Conservation (phyloP, 1,140 invertebrate species). For the Ceratosolen fusciceps region DNA sequence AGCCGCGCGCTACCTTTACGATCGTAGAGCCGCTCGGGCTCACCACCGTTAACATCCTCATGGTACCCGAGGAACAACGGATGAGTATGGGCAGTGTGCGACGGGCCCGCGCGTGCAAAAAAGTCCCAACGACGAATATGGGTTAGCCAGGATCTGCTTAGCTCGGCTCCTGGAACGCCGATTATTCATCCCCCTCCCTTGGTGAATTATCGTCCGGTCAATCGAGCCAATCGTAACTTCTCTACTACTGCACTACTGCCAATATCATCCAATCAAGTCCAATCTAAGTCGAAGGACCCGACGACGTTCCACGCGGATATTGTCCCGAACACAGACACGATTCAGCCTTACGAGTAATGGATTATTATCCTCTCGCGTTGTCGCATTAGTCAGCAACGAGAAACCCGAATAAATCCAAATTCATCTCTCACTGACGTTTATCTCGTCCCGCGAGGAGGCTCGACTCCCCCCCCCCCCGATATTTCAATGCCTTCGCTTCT, state of each 20-base stretch:
- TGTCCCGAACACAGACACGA: not conserved
- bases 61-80: not conserved
- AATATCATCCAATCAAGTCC: not conserved
- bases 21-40: not conserved
- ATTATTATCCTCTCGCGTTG: not conserved
- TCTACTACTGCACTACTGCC: too few relatives aligned
- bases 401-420: too few relatives aligned
- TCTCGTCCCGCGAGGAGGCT: too few relatives aligned
- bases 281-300: not conserved
- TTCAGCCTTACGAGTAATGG: not conserved
- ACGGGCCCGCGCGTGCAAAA: not conserved
- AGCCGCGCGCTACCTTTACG: not conserved
- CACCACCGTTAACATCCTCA: conserved; percentile 19
- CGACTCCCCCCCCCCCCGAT: too few relatives aligned
- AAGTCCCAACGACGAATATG: not conserved
- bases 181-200: too few relatives aligned
- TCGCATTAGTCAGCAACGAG: too few relatives aligned
- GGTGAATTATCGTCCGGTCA: too few relatives aligned
- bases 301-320: not conserved
- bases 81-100: not conserved
- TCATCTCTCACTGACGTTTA: too few relatives aligned
- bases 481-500: too few relatives aligned
- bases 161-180: too few relatives aligned
- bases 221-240: too few relatives aligned
- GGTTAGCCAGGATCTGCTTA: not conserved